Conservation (phyloP, 2,888 invertebrate genomes). For the Diaphora mendica region DNA sequence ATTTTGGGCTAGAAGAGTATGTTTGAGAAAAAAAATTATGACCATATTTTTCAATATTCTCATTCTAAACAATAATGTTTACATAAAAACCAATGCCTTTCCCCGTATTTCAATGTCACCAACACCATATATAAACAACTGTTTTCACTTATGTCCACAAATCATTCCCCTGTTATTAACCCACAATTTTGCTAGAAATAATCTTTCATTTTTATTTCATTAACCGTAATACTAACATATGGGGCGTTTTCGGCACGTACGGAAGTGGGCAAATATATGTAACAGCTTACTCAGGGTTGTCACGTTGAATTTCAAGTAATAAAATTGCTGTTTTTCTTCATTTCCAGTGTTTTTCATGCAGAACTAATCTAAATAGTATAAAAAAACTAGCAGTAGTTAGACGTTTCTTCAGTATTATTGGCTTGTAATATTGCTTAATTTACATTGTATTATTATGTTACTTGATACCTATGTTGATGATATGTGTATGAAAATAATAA, state of each 20-base stretch:
- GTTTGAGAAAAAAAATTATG: neutral
- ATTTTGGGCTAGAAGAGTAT: too few relatives aligned
- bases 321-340: too few relatives aligned
- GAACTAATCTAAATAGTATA: too few relatives aligned
- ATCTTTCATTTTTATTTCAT: slow-evolving; percentile 53
- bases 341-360: too few relatives aligned
- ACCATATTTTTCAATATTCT: neutral
- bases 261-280: slow-evolving; percentile 39
- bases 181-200: slow-evolving; percentile 34
- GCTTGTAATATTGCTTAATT: neutral
- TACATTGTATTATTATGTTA: neutral
- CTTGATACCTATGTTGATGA: too few relatives aligned
- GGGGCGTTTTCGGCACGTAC: slow-evolving; percentile 44
- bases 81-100: neutral
- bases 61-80: neutral
- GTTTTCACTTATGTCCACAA: slow-evolving; percentile 12
- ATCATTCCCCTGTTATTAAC: slow-evolving; percentile 31
- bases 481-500: neutral
- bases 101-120: slow-evolving; percentile 5
- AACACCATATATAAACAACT: slow-evolving; percentile 8
- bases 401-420: neutral
- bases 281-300: slow-evolving; percentile 14
- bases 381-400: neutral
- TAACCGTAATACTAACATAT: slow-evolving; percentile 46
- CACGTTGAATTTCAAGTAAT: neutral